Evolutionary conservation across 1,140 invertebrate species (phyloP), one percentile per base, ranked within the genome.

Genomic region (Drosophila tsacasi): DNA sequence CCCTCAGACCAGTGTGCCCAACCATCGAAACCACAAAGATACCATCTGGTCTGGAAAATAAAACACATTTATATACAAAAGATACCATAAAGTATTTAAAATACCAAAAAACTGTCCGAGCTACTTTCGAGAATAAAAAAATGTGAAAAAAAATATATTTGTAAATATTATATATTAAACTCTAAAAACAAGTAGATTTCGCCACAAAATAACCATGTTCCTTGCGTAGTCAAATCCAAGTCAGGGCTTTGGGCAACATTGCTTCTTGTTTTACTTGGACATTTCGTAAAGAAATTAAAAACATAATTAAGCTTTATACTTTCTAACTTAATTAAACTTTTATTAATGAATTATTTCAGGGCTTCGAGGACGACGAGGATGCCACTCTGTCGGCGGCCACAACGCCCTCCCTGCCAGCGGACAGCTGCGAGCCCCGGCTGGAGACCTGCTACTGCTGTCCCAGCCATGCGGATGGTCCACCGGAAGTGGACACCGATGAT

Each of bases 311-410:
- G 37, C n/a, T 42, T 8, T 32, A 32, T 4, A 12, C 4, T 13
- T 35, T 5, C 12, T 35, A 4, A 4, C 12, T 27, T 4, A 27
- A 8, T 6, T 6, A n/a, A 17, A 47, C 10, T 9, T 17, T 1
- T 25, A 49, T 17, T 8, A 47, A 15, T 8, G 2, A 4, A 5
- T 17, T 17, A 5, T 17, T 17, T 5, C 49, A 92, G 91, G 86
- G 91, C 32, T 92, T 91, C 15, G 91, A 92, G 5, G 86, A 92
- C 67, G 94, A 94, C 4, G 93, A 93, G 44, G 94, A 95, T 78
- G 93, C 94, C 39, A 94, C 94, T 1, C 68, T 94, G 17, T 94
- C 94, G 40, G 93, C 92, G 13, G 94, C 91, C 25, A 92, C 83
- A 5, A 91, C 89, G 3, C 91, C 89, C 5, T 92, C 83, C 9